Evolutionary conservation across 1,140 invertebrate species (phyloP).

Genomic region (Macrocentrus cingulum): DNA sequence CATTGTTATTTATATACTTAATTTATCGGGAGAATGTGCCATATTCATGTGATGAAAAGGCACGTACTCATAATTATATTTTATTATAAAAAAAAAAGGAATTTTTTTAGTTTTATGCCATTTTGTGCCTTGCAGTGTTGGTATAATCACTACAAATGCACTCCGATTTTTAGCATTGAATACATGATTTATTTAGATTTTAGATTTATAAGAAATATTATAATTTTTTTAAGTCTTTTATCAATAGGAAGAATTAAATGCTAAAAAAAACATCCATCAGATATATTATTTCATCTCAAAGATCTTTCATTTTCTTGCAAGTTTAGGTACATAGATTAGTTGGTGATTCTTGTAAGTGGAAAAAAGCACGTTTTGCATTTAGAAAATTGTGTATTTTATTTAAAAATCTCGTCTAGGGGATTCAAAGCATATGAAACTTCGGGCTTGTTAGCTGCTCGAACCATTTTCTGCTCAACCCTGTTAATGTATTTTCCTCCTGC

Average conservation of each 20-base stretch:
- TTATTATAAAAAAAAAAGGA: not conserved
- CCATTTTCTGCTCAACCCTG: constrained; percentile 75
- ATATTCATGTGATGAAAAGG: not conserved
- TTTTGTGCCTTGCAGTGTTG: constrained; percentile 1
- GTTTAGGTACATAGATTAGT: not conserved
- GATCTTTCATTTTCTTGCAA: not conserved
- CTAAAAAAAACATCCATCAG: too few relatives aligned
- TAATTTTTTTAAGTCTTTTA: not conserved
- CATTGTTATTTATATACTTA: too few relatives aligned
- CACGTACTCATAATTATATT: too few relatives aligned
- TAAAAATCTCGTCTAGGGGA: constrained; percentile 68
- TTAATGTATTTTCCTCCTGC: constrained; percentile 78
- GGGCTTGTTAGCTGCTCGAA: constrained; percentile 70
- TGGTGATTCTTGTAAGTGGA: not conserved
- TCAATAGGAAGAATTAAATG: too few relatives aligned
- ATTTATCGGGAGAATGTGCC: not conserved
- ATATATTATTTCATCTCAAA: too few relatives aligned
- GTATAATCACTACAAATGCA: too few relatives aligned
- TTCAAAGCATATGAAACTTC: constrained; percentile 69
- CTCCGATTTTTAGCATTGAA: too few relatives aligned
- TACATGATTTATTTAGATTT: not conserved
- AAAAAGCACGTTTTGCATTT: not conserved
- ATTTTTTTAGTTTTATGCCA: not conserved
- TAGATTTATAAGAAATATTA: not conserved
- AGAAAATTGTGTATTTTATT: not conserved